These are phyloP conservation scores for Chrysogorgia sp. DNA, from an alignment of 92 coral and sea anemone genomes.

Conservation along the genomic window DNA sequence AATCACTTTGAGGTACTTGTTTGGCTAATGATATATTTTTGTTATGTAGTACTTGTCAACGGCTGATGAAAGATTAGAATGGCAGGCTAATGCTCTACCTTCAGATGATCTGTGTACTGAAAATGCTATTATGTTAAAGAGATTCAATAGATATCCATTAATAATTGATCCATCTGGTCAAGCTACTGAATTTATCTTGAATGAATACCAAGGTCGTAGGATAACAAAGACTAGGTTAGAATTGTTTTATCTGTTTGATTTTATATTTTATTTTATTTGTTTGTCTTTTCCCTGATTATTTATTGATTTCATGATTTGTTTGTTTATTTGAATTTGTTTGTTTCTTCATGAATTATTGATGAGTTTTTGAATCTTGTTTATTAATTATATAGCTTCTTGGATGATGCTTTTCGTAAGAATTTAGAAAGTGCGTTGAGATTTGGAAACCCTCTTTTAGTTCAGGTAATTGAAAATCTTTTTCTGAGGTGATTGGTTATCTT, in stretches of 20 bases:
- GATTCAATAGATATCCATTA: constrained; percentile 93
- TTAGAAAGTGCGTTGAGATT: constrained; percentile 94
- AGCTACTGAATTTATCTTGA: constrained; percentile 96
- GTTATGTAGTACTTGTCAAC: constrained; percentile 80
- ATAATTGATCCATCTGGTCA: constrained; percentile 98
- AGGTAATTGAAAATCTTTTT: constrained; percentile 44
- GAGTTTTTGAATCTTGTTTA: not conserved
- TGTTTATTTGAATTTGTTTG: too few species aligned
- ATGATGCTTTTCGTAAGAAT: constrained; percentile 99
- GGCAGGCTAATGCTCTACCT: constrained; percentile 99
- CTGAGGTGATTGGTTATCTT: not conserved
- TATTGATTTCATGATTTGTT: too few species aligned
- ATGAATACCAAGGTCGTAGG: constrained; percentile 88
- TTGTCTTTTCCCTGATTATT: too few species aligned
- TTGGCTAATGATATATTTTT: not conserved
- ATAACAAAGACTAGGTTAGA: constrained; percentile 88
- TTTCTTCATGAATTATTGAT: not conserved
- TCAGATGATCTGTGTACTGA: constrained; percentile 97
- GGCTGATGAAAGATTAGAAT: constrained; percentile 96
- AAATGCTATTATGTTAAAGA: constrained; percentile 94
- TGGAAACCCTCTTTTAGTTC: constrained; percentile 97
- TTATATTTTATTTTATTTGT: not conserved
- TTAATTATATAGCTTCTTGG: constrained; percentile 75
- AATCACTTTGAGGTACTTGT: too few species aligned
- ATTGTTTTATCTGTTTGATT: not conserved